Evolutionary conservation across 2,888 invertebrate genomes (phyloP).

Genomic region (Cataglyphis altisquamis): DNA sequence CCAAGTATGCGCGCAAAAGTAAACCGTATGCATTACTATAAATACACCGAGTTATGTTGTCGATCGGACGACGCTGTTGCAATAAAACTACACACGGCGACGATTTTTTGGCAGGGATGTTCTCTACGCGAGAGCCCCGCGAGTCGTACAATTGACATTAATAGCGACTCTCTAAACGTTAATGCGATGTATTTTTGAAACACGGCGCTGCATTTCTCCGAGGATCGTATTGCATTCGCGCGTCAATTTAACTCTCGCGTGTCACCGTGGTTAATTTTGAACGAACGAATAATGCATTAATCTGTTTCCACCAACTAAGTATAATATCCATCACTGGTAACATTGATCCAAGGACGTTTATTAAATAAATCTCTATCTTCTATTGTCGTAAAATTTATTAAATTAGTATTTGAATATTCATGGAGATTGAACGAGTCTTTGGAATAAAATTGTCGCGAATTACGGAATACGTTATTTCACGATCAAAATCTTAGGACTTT

Average conservation of each 20-base stretch:
- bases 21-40: constrained; percentile 28
- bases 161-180: constrained; percentile 19
- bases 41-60: constrained; percentile 22
- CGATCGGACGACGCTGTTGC: constrained; percentile 13
- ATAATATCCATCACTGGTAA: constrained; percentile 7
- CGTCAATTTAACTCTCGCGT: constrained; percentile 17
- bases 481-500: neutral
- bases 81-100: neutral
- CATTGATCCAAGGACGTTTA: constrained; percentile 27
- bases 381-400: neutral
- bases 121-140: neutral
- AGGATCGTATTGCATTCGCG: constrained; percentile 20
- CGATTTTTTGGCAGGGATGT: constrained; percentile 16
- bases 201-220: neutral
- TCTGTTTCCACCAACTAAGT: neutral
- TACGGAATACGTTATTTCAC: neutral
- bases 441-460: neutral
- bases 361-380: constrained; percentile 7
- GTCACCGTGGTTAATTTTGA: constrained; percentile 25
- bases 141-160: constrained; percentile 16
- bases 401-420: neutral
- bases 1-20: constrained; percentile 18
- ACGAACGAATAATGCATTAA: constrained; percentile 22
- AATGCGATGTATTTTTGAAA: constrained; percentile 21
- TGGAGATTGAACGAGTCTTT: neutral